Base-by-base conservation (phyloP, 1,140 invertebrate genomes). In the Eufriesea mexicana region DNA sequence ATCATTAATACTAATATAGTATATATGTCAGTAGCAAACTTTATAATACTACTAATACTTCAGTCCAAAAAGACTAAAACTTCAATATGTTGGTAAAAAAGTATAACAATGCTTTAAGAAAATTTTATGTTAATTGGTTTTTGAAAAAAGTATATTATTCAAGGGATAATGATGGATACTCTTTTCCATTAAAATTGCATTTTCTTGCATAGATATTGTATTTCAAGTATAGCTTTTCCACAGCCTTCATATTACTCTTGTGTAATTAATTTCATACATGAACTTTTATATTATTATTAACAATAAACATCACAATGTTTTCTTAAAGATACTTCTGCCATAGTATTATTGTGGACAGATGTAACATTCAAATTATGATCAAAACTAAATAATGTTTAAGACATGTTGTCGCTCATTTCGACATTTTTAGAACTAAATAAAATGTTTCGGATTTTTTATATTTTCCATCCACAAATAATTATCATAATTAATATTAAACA, bases 141-240 rank as follows among this genome's bases (percentile, higher is more conserved):
- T 45, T 54, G 16, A 57, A 12, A 25, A 51, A 79, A 67, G 10
- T 49, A 18, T 28, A n/a, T 73, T 72, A 79, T 61, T 72, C 16
- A 79, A 79, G 68, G 78, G 49, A 79, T 18, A 79, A 62, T 75
- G 79, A 70, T 75, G 73, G 64, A 84, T 70, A 79, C 10, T 72
- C 23, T 73, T 79, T 66, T 70, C 35, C 51, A 87, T 85, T 83
- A 85, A 85, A 88, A 64, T 77, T 51, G 28, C n/a, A 55, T 84
- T 49, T 79, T 86, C 45, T 79, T 88, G 61, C 59, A 67, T 84
- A 88, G 79, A 49, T 89, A 84, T 88, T 88, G 62, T 89, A 88
- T 89, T 89, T 89, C 75, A 76, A 88, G 85, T 88, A 87, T 88
- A 88, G 76, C 83, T 88, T 88, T 88, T 89, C 84, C 87, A 89